Conservation (phyloP, 2,113 vertebrate genomes). For the Phasianus colchicus region DNA sequence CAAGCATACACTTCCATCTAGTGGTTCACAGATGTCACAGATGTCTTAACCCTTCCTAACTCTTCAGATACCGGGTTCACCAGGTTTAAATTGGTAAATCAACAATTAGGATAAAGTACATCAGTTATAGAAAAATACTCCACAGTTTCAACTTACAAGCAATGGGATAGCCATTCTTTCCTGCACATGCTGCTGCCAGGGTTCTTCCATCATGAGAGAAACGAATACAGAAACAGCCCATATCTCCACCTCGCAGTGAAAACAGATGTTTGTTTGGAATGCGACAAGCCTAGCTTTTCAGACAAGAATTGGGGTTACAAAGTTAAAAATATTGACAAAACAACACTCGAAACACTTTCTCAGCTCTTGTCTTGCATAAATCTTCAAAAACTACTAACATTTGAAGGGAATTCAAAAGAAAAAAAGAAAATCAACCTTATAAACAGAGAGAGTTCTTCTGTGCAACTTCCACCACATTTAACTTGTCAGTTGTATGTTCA, state of each 20-base stretch:
- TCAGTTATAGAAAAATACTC: not conserved
- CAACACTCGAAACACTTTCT: not conserved
- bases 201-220: slow-evolving; percentile 91
- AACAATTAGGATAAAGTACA: not conserved
- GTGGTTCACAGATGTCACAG: slow-evolving; percentile 31
- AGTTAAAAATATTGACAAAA: not conserved
- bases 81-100: not conserved
- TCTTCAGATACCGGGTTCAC: not conserved
- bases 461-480: not conserved
- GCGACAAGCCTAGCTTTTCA: slow-evolving; percentile 85
- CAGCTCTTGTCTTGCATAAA: not conserved
- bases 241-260: slow-evolving; percentile 88
- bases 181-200: slow-evolving; percentile 92
- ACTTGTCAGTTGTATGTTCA: too few species aligned
- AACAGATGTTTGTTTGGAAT: slow-evolving; percentile 92
- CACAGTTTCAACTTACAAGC: slow-evolving; percentile 79
- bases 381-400: not conserved
- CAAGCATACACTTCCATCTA: slow-evolving; percentile 73
- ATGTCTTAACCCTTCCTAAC: not conserved
- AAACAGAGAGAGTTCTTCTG: not conserved
- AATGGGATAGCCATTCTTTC: slow-evolving; percentile 91
- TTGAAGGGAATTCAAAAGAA: not conserved
- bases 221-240: slow-evolving; percentile 89
- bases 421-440: not conserved
- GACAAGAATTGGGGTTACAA: slow-evolving; percentile 1